Conservation (phyloP, 2,113 vertebrate genomes). For the Hystrix brachyura region DNA sequence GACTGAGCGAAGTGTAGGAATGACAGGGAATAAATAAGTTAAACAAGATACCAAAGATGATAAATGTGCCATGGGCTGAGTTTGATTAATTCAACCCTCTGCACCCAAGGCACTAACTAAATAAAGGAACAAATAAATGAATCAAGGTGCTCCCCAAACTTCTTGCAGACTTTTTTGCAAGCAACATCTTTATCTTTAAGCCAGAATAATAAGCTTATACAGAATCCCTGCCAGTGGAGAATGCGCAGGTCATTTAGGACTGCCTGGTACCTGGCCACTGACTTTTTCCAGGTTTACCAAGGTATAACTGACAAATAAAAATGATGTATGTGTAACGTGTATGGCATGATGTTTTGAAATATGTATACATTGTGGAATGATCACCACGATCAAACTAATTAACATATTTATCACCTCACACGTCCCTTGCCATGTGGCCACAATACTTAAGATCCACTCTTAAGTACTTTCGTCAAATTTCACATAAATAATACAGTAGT, state of each 20-base stretch:
- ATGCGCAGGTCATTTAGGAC: background rate
- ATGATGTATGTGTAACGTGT: background rate
- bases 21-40: slow-evolving; percentile 60
- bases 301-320: background rate
- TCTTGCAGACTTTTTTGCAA: slow-evolving; percentile 45
- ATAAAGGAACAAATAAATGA: slow-evolving; percentile 53
- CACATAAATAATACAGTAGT: background rate
- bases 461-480: background rate
- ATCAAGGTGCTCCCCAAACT: slow-evolving; percentile 39
- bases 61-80: slow-evolving; percentile 48
- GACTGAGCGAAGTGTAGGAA: background rate
- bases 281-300: background rate
- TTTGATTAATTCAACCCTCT: slow-evolving; percentile 53
- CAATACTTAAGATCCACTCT: background rate
- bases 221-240: background rate
- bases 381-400: background rate
- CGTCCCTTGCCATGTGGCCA: background rate
- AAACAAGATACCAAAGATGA: slow-evolving; percentile 36
- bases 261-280: background rate
- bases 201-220: background rate
- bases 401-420: background rate
- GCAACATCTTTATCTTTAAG: slow-evolving; percentile 53
- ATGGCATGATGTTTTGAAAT: background rate
- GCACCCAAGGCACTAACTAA: slow-evolving; percentile 43
- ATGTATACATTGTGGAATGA: background rate